Percentiles rank a stretch among this genome's conserved stretches.
phyloP scores from a whole-genome alignment of 2,797 vertebrate species.

The Coregonus ussuriensis region DNA sequence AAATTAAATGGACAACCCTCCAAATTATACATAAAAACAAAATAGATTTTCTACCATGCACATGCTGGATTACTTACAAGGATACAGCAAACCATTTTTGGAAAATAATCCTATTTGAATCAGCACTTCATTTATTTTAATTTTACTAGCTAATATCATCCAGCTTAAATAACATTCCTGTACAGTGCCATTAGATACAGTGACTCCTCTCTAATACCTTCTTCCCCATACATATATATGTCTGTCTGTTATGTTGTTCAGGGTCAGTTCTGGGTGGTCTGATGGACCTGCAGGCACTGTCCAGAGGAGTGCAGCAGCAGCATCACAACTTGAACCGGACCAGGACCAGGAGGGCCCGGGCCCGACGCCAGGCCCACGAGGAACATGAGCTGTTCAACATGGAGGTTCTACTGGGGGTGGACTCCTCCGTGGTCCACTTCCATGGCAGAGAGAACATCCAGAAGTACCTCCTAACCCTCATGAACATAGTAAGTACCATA shows the following conservation, averaged over 20 bases:
- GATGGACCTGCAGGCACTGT: slow-evolving; percentile 49
- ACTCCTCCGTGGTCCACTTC: slow-evolving; percentile 93
- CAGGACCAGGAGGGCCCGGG: neutral
- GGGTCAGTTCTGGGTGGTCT: slow-evolving; percentile 58
- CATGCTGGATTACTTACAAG: neutral
- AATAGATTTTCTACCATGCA: no score
- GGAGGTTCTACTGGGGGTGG: slow-evolving; percentile 92
- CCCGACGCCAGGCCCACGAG: slow-evolving; percentile 64
- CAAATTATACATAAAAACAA: no score
- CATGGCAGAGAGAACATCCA: slow-evolving; percentile 92
- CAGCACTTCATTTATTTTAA: neutral
- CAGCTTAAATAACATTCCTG: neutral
- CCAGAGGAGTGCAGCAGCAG: slow-evolving; percentile 61
- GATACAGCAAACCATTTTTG: neutral
- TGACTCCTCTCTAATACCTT: neutral
- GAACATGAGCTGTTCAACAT: slow-evolving; percentile 83
- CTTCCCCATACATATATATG: neutral
- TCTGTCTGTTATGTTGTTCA: slow-evolving; percentile 47
- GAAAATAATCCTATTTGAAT: neutral
- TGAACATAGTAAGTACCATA: slow-evolving; percentile 95
- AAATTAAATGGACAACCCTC: no score
- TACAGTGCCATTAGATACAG: neutral
- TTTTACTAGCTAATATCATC: no score
- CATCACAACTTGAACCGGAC: slow-evolving; percentile 3
- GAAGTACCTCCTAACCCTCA: slow-evolving; percentile 93